Evolutionary conservation across 2,888 invertebrate species (phyloP).

Genomic region (Drosophila rellima): DNA sequence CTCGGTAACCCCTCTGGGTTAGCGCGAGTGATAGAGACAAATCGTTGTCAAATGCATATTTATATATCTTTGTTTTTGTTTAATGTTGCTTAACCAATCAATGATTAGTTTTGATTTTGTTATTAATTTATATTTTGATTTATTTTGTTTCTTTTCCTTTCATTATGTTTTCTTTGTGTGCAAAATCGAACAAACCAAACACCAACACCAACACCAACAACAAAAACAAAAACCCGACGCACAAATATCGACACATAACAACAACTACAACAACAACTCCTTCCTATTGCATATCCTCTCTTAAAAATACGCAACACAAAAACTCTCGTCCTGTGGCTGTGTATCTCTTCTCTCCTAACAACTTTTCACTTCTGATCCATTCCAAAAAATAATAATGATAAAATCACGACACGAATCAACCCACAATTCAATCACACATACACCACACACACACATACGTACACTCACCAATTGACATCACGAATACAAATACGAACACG

Average conservation of each 20-base stretch:
- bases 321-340: conserved; percentile 63
- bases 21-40: not conserved
- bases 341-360: conserved; percentile 75
- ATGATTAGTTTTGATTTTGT: conserved; percentile 60
- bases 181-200: conserved; percentile 51
- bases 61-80: conserved; percentile 21
- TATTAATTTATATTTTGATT: conserved; percentile 69
- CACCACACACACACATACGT: conserved; percentile 36
- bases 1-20: not conserved
- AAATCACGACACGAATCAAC: conserved; percentile 43
- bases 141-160: conserved; percentile 70
- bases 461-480: conserved; percentile 32
- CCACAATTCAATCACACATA: conserved; percentile 32
- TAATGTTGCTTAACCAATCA: conserved; percentile 45
- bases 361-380: conserved; percentile 78
- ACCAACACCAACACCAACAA: conserved; percentile 26
- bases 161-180: conserved; percentile 68
- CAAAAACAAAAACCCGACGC: conserved; percentile 48
- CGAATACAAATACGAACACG: conserved; percentile 34
- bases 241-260: conserved; percentile 37
- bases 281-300: conserved; percentile 36
- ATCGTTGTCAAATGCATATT: conserved; percentile 5
- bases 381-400: conserved; percentile 31
- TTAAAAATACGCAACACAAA: conserved; percentile 56
- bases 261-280: conserved; percentile 26